A percentile compares a stretch with the other conserved stretches of the same genome.
These are phyloP conservation scores for Mustelus asterias DNA, from an alignment of 2,113 vertebrate genomes.

Conservation along the genomic window DNA sequence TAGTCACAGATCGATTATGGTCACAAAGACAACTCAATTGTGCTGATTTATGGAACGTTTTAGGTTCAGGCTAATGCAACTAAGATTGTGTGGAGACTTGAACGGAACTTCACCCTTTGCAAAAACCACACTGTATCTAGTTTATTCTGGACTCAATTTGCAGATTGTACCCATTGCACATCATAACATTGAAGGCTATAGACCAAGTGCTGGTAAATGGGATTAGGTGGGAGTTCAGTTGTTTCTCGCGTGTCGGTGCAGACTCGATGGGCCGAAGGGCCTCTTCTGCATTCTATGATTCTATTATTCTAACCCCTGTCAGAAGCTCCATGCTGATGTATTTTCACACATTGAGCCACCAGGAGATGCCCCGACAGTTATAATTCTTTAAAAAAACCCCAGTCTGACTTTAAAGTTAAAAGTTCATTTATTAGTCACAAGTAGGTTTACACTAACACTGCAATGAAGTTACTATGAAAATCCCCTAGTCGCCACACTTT, in stretches of 20 bases:
- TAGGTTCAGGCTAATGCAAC: background rate
- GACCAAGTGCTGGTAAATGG: too few relatives aligned
- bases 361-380: background rate
- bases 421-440: too few relatives aligned
- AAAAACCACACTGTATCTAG: background rate
- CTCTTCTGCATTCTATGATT: too few relatives aligned
- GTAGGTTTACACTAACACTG: too few relatives aligned
- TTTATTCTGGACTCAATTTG: background rate
- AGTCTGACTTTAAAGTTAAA: background rate
- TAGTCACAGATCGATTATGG: background rate
- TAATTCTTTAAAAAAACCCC: background rate
- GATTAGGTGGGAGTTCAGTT: too few relatives aligned
- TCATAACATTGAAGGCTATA: too few relatives aligned
- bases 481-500: too few relatives aligned
- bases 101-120: background rate
- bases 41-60: background rate
- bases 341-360: background rate
- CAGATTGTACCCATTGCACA: background rate
- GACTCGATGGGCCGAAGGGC: too few relatives aligned
- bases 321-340: background rate
- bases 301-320: background rate
- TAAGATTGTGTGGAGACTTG: background rate
- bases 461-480: too few relatives aligned
- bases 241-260: too few relatives aligned
- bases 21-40: background rate